These are phyloP conservation scores for Temnopleurus reevesii DNA, from an alignment of 53 echinoderm and acorn worm genomes.

Conservation along the genomic window DNA sequence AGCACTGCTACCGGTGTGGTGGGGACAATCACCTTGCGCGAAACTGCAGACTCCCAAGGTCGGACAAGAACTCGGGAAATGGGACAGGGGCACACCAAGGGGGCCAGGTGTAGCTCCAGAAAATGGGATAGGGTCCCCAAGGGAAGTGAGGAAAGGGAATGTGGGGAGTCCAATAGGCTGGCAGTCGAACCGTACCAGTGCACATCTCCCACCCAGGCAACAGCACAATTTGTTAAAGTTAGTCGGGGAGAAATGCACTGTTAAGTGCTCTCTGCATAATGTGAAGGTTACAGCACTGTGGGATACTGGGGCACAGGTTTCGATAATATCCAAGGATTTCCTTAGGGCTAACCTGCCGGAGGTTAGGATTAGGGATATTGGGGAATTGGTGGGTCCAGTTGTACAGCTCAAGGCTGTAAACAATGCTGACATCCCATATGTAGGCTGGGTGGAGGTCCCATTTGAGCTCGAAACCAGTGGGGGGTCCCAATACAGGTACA, in stretches of 20 bases:
- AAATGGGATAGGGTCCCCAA: neutral
- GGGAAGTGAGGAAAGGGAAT: neutral
- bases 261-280: neutral
- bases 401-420: neutral
- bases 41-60: neutral
- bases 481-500: neutral
- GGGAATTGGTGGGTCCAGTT: neutral
- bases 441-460: neutral
- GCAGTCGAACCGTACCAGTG: too few relatives aligned
- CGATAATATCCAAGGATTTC: neutral
- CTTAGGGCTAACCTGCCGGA: neutral
- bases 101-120: neutral
- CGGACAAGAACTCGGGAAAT: neutral
- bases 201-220: too few relatives aligned
- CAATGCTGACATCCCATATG: neutral
- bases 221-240: too few relatives aligned
- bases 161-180: neutral
- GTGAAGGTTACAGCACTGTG: neutral
- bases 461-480: neutral
- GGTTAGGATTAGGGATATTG: neutral
- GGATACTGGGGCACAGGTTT: slow-evolving; percentile 22
- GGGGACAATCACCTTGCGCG: neutral
- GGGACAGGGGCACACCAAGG: neutral
- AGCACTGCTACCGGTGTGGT: slow-evolving; percentile 24
- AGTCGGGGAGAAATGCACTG: neutral